Evolutionary conservation across 2,113 vertebrate genomes (phyloP), one percentile per base, ranked within the genome.

Genomic region (Podarcis cretensis): DNA sequence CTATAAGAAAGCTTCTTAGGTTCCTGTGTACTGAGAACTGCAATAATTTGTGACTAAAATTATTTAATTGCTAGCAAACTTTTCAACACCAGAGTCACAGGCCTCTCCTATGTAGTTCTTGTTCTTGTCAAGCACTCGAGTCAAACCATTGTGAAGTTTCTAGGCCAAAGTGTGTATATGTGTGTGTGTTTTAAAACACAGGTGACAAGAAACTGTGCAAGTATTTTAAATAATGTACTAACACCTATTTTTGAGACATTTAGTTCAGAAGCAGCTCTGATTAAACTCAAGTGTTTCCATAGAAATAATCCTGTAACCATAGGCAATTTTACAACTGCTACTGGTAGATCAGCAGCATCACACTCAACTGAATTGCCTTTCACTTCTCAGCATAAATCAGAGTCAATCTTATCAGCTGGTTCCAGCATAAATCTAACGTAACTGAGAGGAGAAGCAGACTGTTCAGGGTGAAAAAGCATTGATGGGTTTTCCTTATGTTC

Each of bases 91-190:
- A 84, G 92, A 68, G 9, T 81, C 37, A 43, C n/a, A 54, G 77
- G 6, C 79, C 54, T 89, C 30, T 86, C 57, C 30, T 74, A 86
- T 84, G 3, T 40, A 40, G n/a, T 66, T 73, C 12, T 71, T 76
- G 59, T 63, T 20, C 18, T 63, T 63, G 59, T 23, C 25, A 37
- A 57, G 12, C 21, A 89, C 40, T 87, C 59, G 78, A 30, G 85
- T 6, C 82, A 59, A 92, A 57, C 32, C 90, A 85, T 73, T 71
- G 82, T 43, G 85, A 94, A 83, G 35, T 82, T 23, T 54, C 2
- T 27, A 71, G 12, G 69, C 79, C 3, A 54, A 89, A 1, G 5
- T 13, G 4, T 12, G 48, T 10, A 1, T 3, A 54, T 54, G 48
- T 54, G 48, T 54, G 48, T 10, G 48, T 68, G 6, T 0, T 4